Evolutionary conservation across 2,113 vertebrate species (phyloP).

Genomic region (Mus spicilegus): DNA sequence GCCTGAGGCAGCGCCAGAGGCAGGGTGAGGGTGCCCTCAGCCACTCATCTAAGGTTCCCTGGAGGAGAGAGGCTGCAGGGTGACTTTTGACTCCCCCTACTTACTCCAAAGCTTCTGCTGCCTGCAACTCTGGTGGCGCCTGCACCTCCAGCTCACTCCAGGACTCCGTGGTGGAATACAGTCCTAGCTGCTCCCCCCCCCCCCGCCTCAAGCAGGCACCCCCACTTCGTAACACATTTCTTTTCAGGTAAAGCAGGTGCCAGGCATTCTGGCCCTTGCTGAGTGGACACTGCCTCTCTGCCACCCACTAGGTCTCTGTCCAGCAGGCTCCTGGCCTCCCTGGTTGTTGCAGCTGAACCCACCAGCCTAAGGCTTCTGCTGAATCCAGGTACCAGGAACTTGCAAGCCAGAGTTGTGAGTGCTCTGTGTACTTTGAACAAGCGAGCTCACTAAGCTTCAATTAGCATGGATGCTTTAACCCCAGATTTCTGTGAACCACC

Average conservation of each 20-base stretch:
- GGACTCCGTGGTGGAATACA: background rate
- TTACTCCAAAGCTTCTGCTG: background rate
- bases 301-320: constrained; percentile 70
- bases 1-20: constrained; percentile 17
- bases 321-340: constrained; percentile 25
- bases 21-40: constrained; percentile 18
- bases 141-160: background rate
- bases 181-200: constrained; percentile 8
- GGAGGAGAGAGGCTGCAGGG: constrained; percentile 29
- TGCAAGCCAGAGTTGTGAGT: background rate
- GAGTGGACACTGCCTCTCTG: constrained; percentile 65
- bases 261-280: constrained; percentile 67
- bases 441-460: background rate
- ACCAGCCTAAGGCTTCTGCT: background rate
- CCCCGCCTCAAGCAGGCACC: constrained; percentile 2
- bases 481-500: background rate
- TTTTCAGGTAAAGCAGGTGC: constrained; percentile 81
- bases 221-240: constrained; percentile 56
- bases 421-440: background rate
- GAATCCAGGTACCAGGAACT: background rate
- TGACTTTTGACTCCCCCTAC: background rate
- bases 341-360: background rate
- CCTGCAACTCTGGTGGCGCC: background rate
- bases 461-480: background rate
- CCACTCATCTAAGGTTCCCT: background rate